These are phyloP conservation scores for Halcyon leucocephala DNA, from an alignment of 2,797 vertebrate species.

Conservation along the genomic window DNA sequence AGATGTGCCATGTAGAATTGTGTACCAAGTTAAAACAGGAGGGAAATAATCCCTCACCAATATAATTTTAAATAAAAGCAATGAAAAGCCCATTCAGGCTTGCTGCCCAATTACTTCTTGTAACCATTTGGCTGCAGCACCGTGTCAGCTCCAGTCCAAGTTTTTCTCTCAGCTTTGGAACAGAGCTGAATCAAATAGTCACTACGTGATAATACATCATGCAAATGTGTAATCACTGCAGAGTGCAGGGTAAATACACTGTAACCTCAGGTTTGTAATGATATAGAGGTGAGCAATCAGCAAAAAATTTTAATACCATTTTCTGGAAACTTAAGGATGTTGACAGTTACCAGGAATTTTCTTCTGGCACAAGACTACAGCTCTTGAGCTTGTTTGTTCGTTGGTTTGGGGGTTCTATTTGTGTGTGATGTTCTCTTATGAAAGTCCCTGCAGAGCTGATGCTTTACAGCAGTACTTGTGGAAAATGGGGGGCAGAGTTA, in stretches of 20 bases:
- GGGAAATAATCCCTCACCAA: neutral
- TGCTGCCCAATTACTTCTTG: constrained; percentile 11
- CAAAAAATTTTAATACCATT: neutral
- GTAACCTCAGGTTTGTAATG: neutral
- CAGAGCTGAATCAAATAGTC: neutral
- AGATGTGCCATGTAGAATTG: neutral
- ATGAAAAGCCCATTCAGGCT: neutral
- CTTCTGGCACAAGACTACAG: neutral
- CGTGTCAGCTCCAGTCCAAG: neutral
- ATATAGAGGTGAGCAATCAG: neutral
- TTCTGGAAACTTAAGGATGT: neutral
- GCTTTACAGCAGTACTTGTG: neutral
- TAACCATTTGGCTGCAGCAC: neutral
- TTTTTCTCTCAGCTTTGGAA: neutral
- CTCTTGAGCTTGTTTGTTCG: neutral
- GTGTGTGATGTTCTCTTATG: neutral
- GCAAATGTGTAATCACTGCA: neutral
- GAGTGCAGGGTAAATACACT: neutral
- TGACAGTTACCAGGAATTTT: neutral
- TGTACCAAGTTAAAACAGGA: neutral
- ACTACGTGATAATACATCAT: neutral
- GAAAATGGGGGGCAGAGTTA: neutral
- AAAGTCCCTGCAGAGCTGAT: neutral
- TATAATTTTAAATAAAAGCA: constrained; percentile 18
- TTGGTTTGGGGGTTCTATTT: neutral